Evolutionary conservation across 2,113 vertebrate genomes (phyloP).

Genomic region (Solenodon paradoxus): DNA sequence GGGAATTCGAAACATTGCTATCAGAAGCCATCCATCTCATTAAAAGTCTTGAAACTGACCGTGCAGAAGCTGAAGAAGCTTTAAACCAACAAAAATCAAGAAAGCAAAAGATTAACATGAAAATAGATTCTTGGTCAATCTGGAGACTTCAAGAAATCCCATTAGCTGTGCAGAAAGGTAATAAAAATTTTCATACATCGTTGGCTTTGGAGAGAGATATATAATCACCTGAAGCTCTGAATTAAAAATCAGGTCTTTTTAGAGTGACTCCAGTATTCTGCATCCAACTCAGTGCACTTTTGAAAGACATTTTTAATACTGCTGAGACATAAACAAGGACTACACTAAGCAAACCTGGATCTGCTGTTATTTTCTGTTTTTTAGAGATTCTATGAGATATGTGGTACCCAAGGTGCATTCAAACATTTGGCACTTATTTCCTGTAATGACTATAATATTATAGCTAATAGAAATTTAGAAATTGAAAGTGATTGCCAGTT

Average conservation of each 20-base stretch:
- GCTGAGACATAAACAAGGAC: neutral
- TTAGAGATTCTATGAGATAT: neutral
- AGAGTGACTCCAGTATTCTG: neutral
- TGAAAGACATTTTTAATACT: neutral
- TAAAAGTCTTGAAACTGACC: slow-evolving; percentile 87
- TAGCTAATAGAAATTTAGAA: neutral
- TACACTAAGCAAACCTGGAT: neutral
- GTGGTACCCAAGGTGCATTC: neutral
- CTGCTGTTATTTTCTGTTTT: neutral
- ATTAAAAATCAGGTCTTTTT: neutral
- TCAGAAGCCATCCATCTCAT: slow-evolving; percentile 87
- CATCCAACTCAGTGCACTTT: neutral
- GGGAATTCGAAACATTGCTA: slow-evolving; percentile 84
- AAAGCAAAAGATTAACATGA: slow-evolving; percentile 76
- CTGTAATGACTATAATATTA: neutral
- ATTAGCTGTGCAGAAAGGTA: slow-evolving; percentile 85
- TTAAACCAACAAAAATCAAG: slow-evolving; percentile 83
- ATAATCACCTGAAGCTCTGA: neutral
- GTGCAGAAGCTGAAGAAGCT: slow-evolving; percentile 85
- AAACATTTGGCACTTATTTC: neutral
- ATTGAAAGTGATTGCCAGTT: neutral
- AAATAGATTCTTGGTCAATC: slow-evolving; percentile 83
- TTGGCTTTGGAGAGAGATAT: neutral
- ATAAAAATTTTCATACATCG: neutral
- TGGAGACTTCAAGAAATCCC: slow-evolving; percentile 87